phyloP scores from a whole-genome alignment of 2,113 vertebrate genomes.

The Pituophis catenifer region DNA sequence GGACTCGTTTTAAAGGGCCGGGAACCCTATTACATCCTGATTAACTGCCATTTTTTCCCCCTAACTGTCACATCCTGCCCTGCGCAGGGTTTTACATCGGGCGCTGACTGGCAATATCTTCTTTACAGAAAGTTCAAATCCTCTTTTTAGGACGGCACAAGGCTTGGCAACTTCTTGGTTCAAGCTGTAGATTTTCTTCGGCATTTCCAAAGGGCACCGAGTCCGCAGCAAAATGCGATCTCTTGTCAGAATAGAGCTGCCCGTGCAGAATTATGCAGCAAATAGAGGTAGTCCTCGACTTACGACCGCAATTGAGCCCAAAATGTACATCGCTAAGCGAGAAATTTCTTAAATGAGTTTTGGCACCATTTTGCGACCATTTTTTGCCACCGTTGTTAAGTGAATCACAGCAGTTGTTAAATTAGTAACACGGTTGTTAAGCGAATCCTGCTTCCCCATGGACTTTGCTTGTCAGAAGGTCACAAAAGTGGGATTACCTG shows the following conservation, averaged over 20 bases:
- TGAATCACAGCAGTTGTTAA: neutral
- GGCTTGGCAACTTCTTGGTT: neutral
- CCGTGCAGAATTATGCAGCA: neutral
- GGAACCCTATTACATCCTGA: neutral
- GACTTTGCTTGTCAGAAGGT: neutral
- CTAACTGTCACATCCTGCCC: rapidly evolving
- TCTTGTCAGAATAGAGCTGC: neutral
- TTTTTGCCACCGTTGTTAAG: too few relatives aligned
- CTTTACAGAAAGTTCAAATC: neutral
- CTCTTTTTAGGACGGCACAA: neutral
- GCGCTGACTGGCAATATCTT: neutral
- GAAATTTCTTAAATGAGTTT: neutral
- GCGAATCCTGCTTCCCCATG: neutral
- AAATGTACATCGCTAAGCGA: neutral
- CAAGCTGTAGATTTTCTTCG: neutral
- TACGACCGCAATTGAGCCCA: neutral
- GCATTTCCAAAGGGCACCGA: neutral
- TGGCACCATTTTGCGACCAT: neutral
- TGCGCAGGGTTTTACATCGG: neutral
- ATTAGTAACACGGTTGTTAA: neutral
- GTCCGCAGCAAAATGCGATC: neutral
- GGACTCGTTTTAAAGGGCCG: neutral
- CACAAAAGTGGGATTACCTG: rapidly evolving
- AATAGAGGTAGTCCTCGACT: neutral
- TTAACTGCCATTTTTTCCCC: neutral